phyloP scores from a whole-genome alignment of 2,113 vertebrate species.

The Cairina moschata region DNA sequence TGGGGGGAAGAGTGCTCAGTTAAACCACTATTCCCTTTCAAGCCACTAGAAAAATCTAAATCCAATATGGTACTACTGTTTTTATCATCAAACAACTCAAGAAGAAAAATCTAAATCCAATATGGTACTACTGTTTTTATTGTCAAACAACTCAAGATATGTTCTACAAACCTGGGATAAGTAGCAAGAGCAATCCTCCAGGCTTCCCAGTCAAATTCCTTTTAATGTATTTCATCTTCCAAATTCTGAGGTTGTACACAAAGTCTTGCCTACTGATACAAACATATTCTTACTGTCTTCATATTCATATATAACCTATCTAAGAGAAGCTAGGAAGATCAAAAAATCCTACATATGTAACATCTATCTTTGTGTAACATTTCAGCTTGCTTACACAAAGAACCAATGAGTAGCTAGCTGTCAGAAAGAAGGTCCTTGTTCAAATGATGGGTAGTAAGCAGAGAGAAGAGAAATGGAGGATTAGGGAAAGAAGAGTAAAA shows the following conservation, averaged over 20 bases:
- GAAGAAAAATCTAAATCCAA: not conserved
- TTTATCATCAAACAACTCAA: too few species aligned
- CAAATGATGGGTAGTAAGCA: not conserved
- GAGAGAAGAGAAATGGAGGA: not conserved
- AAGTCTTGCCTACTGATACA: not conserved
- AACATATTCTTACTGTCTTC: not conserved
- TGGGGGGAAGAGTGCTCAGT: not conserved
- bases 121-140: not conserved
- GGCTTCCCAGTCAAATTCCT: not conserved
- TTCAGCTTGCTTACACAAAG: not conserved
- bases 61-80: not conserved
- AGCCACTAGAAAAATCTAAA: not conserved
- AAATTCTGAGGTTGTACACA: not conserved
- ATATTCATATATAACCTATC: not conserved
- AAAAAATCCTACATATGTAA: not conserved
- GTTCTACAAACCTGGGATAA: not conserved
- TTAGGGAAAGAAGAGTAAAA: not conserved
- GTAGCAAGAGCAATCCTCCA: not conserved
- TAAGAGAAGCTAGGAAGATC: not conserved
- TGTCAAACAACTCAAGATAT: not conserved
- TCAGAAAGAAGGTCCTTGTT: not conserved
- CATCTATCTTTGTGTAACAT: not conserved
- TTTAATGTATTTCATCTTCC: not conserved
- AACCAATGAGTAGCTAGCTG: not conserved
- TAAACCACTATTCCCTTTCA: not conserved